A percentile compares a stretch with the other conserved stretches of the same genome.
phyloP scores from a whole-genome alignment of 2,797 vertebrate species.

The Mormyrus hasselquistii region DNA sequence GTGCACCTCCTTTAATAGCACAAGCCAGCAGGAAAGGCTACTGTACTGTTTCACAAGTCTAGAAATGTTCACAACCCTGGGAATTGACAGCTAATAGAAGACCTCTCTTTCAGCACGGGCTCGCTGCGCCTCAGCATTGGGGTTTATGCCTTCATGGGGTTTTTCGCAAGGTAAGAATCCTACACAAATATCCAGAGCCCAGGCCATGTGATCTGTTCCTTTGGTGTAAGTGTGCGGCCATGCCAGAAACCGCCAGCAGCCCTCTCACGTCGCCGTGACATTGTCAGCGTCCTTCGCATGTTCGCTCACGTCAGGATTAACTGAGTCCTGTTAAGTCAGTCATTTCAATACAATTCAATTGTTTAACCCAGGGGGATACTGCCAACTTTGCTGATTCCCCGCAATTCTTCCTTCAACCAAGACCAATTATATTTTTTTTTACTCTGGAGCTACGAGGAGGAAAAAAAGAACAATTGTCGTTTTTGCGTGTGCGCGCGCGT shows the following conservation, averaged over 20 bases:
- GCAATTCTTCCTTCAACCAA: neutral
- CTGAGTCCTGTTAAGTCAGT: neutral
- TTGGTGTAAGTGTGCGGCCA: neutral
- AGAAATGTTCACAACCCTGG: neutral
- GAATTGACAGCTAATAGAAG: neutral
- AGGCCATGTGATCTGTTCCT: neutral
- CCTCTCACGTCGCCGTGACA: neutral
- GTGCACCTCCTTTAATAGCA: neutral
- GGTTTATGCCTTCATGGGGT: neutral
- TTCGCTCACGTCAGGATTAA: neutral
- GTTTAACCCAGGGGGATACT: constrained; percentile 3
- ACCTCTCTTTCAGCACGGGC: neutral
- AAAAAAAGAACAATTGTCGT: neutral
- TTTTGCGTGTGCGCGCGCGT: neutral
- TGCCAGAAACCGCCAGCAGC: neutral
- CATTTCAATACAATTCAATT: neutral
- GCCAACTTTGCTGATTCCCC: neutral
- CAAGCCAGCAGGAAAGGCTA: neutral
- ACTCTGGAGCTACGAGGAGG: neutral
- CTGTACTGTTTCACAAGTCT: neutral
- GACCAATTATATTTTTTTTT: constrained; percentile 7
- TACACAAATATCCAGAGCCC: neutral
- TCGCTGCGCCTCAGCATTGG: neutral
- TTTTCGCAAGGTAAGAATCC: neutral
- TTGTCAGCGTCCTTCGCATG: neutral